Conservation (phyloP, 2,888 invertebrate genomes). For the Watsonalla binaria region DNA sequence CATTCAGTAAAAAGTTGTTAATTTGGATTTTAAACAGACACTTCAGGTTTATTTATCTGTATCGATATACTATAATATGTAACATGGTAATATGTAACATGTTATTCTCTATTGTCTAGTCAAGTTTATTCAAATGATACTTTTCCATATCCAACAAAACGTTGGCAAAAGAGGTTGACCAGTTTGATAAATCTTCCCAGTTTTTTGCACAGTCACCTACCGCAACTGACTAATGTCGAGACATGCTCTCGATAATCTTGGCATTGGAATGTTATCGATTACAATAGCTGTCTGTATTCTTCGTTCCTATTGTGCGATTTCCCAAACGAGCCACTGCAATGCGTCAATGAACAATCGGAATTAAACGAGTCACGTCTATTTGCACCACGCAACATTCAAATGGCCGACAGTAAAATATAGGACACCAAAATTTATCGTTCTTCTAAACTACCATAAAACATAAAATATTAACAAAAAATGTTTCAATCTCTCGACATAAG, state of each 20-base stretch:
- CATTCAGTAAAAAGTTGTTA: too few relatives aligned
- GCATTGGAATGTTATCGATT: not conserved
- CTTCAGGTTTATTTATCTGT: too few relatives aligned
- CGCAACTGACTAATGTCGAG: not conserved
- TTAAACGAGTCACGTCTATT: not conserved
- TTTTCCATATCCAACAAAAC: too few relatives aligned
- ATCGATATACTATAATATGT: too few relatives aligned
- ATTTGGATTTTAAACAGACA: too few relatives aligned
- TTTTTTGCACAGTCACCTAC: not conserved
- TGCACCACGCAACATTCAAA: not conserved
- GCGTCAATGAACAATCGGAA: not conserved
- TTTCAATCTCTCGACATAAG: too few relatives aligned
- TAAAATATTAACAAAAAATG: too few relatives aligned
- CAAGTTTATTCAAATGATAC: too few relatives aligned
- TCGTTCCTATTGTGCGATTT: not conserved
- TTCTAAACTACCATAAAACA: too few relatives aligned
- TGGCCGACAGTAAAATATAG: not conserved
- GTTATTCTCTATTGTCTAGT: too few relatives aligned
- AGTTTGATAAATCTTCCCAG: not conserved
- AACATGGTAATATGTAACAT: too few relatives aligned
- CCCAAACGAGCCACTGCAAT: not conserved
- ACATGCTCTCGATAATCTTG: not conserved
- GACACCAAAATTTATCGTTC: not conserved
- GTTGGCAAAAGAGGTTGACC: too few relatives aligned
- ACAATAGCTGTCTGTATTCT: not conserved